Evolutionary conservation across 1,140 invertebrate genomes (phyloP).

Genomic region (Zaprionus davidi): DNA sequence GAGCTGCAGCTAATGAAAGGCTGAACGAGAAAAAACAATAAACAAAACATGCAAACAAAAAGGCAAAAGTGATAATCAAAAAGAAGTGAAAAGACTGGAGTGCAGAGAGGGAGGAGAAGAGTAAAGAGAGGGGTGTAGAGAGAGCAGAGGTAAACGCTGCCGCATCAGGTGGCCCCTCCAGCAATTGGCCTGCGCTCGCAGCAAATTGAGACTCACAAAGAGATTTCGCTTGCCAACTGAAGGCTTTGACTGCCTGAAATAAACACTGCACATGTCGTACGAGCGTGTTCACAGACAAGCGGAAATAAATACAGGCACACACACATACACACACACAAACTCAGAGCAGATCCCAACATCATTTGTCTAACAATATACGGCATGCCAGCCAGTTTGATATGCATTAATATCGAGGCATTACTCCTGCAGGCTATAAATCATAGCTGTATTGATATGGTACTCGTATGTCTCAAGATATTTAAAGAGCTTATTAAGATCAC

Average conservation of each 20-base stretch:
- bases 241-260: background rate
- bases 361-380: no score
- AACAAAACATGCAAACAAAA: background rate
- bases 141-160: background rate
- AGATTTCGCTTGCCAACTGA: background rate
- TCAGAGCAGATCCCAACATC: background rate
- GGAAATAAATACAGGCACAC: background rate
- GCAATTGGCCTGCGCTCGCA: background rate
- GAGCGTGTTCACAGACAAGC: background rate
- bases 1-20: slow-evolving; percentile 6
- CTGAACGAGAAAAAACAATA: background rate
- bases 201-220: background rate
- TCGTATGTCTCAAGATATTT: no score
- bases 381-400: no score
- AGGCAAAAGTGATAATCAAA: background rate
- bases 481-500: no score
- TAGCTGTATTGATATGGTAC: no score
- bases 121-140: background rate
- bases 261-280: background rate
- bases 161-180: background rate
- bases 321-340: background rate
- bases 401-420: no score
- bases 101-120: background rate
- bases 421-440: no score
- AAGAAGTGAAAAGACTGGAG: background rate